Base-by-base conservation (phyloP, 1,140 invertebrate species). In the Drusus annulatus region DNA sequence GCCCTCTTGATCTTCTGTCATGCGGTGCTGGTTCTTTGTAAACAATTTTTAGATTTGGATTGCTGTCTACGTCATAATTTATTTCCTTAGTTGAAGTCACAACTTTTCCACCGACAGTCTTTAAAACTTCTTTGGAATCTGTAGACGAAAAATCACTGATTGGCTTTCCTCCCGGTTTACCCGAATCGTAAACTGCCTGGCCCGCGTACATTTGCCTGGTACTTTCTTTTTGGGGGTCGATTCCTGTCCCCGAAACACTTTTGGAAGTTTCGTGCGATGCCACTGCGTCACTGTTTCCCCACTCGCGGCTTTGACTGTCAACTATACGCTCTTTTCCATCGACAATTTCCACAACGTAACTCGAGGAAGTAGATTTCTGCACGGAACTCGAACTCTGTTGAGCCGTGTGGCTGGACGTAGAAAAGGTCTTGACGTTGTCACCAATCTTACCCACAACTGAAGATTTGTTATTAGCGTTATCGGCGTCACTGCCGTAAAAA, bases 281-380 rank as follows among this genome's bases (percentile, higher is more conserved):
- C 21, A 89, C 84, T 71, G 90, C 86, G 81, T 90, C 84, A 5
- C 88, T 86, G 84, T 89, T 87, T 25, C 89, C 91, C 85, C 90
- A 90, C 85, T 92, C 91, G 77, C 91, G 87, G 31, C 89, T 89
- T 60, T 90, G 89, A 79, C 87, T 88, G 63, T 92, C 91, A 45
- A 92, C 86, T 50, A 92, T 89, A n/a, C 90, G 85, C 85, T 92
- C 91, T 85, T 92, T 92, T n/a, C 91, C 91, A 83, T 92, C 91
- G 28, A 92, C 89, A 75, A 92, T 90, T 86, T 91, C 90, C 62
- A 91, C 87, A 10, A 91, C 90, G 78, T 92, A 91, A 58, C 90
- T 91, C 17, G 88, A 89, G 3, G 91, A 91, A 17, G 91, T 90
- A 19, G 90, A 91, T 85, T 92, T 91, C 75, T 87, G 87, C 0